phyloP scores from a whole-genome alignment of 2,113 vertebrate species.

The Vidua macroura region DNA sequence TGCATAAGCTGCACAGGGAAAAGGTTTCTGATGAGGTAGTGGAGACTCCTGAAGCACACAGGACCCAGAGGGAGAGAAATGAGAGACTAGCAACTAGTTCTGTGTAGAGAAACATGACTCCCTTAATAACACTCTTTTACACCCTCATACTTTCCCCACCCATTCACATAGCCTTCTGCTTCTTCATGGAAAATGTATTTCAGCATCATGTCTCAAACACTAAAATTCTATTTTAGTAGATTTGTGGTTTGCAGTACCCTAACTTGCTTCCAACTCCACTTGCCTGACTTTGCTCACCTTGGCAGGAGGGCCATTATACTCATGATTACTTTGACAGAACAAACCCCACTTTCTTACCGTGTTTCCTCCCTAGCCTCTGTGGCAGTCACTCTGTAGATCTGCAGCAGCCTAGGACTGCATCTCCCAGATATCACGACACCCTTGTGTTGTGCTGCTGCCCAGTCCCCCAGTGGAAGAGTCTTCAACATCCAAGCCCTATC shows the following conservation, averaged over 20 bases:
- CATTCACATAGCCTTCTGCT: not conserved
- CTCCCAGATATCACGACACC: fast-evolving
- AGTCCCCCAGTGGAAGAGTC: not conserved
- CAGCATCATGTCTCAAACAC: not conserved
- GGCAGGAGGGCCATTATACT: not conserved
- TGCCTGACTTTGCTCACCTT: not conserved
- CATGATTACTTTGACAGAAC: not conserved
- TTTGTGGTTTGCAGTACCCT: not conserved
- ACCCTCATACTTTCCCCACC: not conserved
- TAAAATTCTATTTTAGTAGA: not conserved
- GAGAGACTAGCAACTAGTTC: not conserved
- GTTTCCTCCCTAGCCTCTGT: not conserved
- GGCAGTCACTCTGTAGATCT: not conserved
- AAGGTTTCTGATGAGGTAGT: not conserved
- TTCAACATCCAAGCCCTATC: not conserved
- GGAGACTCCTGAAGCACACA: not conserved
- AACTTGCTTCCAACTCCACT: not conserved
- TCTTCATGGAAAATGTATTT: not conserved
- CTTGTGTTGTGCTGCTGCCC: not conserved
- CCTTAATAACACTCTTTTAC: not conserved
- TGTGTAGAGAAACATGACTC: not conserved
- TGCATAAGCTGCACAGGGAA: not conserved
- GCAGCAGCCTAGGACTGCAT: not conserved
- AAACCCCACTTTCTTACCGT: not conserved
- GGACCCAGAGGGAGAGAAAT: not conserved